A percentile compares a stretch with the other conserved stretches of the same genome.
These are phyloP conservation scores for Machimus rusticus DNA, from an alignment of 2,888 invertebrate species.

Conservation along the genomic window DNA sequence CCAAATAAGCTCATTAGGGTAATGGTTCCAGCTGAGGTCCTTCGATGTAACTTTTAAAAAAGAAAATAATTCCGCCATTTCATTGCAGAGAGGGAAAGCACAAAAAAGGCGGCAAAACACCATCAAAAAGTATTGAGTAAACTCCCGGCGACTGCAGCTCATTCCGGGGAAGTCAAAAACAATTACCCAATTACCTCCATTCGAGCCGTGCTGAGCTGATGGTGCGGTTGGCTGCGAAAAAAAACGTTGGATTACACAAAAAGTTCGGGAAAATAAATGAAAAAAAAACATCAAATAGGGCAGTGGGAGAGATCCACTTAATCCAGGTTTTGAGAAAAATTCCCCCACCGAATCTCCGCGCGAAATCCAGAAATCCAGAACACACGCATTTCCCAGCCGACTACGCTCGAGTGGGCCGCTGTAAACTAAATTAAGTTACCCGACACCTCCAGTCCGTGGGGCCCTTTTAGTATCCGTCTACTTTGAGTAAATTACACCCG, in stretches of 20 bases:
- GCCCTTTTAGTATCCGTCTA: slow-evolving; percentile 24
- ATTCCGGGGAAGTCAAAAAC: not conserved
- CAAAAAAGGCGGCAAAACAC: not conserved
- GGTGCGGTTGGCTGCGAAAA: not conserved
- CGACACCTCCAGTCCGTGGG: slow-evolving; percentile 21
- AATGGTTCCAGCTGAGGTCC: not conserved
- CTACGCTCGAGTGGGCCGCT: not conserved
- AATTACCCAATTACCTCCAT: not conserved
- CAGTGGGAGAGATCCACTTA: not conserved
- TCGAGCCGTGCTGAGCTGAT: not conserved
- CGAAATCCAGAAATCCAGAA: not conserved
- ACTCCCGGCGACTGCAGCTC: not conserved
- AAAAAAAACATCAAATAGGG: not conserved
- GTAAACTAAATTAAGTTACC: slow-evolving; percentile 34
- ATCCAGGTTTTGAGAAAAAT: not conserved
- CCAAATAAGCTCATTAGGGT: not conserved
- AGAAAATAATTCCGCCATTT: not conserved
- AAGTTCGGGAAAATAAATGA: not conserved
- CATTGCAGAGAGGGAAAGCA: not conserved
- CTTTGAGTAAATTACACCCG: slow-evolving; percentile 34
- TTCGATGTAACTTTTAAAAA: not conserved
- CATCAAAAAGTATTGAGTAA: not conserved
- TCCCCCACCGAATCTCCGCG: not conserved
- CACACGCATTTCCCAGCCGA: not conserved
- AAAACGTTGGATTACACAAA: not conserved